phyloP scores from a whole-genome alignment of 2,113 vertebrate genomes.

The Tiliqua scincoides region DNA sequence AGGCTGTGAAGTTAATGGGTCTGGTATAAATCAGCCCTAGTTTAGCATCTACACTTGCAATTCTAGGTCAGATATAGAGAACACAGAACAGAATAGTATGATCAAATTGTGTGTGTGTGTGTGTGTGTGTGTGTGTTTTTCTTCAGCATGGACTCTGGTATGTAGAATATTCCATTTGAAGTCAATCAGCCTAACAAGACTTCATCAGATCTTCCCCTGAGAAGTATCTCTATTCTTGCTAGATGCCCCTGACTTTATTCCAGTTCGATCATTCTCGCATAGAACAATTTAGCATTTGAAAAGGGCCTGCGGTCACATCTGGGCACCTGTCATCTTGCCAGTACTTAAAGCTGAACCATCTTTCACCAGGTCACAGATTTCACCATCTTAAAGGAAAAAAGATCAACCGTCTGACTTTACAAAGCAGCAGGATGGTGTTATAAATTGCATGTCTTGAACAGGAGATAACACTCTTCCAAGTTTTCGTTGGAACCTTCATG shows the following conservation, averaged over 20 bases:
- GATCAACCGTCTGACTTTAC: neutral
- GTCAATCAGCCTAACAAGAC: neutral
- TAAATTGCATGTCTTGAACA: neutral
- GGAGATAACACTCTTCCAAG: neutral
- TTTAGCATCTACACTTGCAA: neutral
- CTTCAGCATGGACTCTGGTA: neutral
- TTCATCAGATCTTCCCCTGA: neutral
- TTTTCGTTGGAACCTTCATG: neutral
- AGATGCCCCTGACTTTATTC: neutral
- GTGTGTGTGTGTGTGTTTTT: neutral
- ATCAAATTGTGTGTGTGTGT: neutral
- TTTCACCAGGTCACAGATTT: conserved; percentile 13
- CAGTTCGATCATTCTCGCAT: neutral
- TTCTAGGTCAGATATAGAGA: neutral
- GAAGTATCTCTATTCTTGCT: neutral
- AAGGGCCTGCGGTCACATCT: neutral
- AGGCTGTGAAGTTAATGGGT: neutral
- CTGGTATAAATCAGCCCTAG: neutral
- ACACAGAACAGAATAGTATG: neutral
- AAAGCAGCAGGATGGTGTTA: neutral
- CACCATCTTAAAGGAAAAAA: neutral
- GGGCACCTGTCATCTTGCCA: conserved; percentile 12
- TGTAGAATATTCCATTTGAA: neutral
- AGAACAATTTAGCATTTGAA: conserved; percentile 8
- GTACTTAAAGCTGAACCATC: neutral